phyloP scores from a whole-genome alignment of 2,888 invertebrate genomes.

The Drosophila fulvimacula region DNA sequence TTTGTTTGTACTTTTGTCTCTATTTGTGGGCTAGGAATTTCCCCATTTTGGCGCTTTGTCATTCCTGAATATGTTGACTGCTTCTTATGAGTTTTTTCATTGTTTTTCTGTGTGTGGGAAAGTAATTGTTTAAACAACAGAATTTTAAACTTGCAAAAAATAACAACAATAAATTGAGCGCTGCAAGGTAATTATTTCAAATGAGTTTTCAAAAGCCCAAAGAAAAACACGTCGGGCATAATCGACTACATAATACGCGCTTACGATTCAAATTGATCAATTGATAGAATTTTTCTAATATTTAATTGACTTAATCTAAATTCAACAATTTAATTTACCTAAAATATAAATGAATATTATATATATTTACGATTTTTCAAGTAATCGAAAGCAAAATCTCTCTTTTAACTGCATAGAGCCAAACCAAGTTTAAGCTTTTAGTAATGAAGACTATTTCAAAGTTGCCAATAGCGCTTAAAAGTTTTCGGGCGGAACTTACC shows the following conservation, averaged over 20 bases:
- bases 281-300: neutral
- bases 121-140: conserved; percentile 62
- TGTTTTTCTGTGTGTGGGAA: conserved; percentile 66
- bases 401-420: neutral
- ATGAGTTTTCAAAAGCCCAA: conserved; percentile 66
- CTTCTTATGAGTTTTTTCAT: conserved; percentile 3
- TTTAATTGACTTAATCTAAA: too few relatives aligned
- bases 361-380: neutral
- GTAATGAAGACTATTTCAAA: conserved; percentile 16
- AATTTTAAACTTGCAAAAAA: conserved; percentile 24
- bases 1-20: conserved; percentile 4
- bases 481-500: conserved; percentile 61
- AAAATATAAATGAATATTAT: too few relatives aligned
- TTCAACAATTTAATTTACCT: too few relatives aligned
- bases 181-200: conserved; percentile 66
- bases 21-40: conserved; percentile 65
- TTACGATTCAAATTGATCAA: neutral
- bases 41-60: conserved; percentile 68
- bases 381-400: neutral
- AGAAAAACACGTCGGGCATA: conserved; percentile 4
- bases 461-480: conserved; percentile 20
- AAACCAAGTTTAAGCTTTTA: conserved; percentile 24
- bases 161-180: conserved; percentile 33
- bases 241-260: neutral
- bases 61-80: conserved; percentile 36